phyloP scores from a whole-genome alignment of 2,797 vertebrate genomes.

The Diceros bicornis region DNA sequence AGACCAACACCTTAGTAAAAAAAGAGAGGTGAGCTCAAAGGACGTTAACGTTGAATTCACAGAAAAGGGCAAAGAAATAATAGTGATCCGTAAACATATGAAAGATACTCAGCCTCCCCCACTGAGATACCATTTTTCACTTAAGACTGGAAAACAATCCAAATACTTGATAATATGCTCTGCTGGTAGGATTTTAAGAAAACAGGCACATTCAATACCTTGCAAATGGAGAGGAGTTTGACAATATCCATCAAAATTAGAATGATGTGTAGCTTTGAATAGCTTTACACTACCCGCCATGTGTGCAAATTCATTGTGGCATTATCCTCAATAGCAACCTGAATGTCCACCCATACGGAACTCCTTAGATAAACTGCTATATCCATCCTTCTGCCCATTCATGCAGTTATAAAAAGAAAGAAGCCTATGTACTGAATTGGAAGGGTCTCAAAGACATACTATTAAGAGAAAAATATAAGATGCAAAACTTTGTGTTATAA shows the following conservation, averaged over 20 bases:
- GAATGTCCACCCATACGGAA: neutral
- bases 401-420: rapidly evolving
- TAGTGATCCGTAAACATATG: rapidly evolving
- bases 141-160: neutral
- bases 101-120: neutral
- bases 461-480: neutral
- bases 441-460: neutral
- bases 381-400: rapidly evolving
- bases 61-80: neutral
- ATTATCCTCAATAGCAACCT: neutral
- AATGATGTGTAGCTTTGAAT: neutral
- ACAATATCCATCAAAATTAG: too few relatives aligned
- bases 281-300: too few relatives aligned
- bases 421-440: neutral
- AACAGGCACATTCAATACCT: neutral
- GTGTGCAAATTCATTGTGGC: neutral
- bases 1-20: neutral
- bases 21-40: neutral
- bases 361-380: neutral
- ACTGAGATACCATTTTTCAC: rapidly evolving
- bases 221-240: too few relatives aligned
- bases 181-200: neutral
- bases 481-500: too few relatives aligned
- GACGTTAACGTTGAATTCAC: neutral
- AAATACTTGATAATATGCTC: too few relatives aligned